A percentile compares a stretch with the other conserved stretches of the same genome.
These are phyloP conservation scores for Mellilla xanthometata DNA, from an alignment of 2,888 invertebrate species.

Conservation along the genomic window DNA sequence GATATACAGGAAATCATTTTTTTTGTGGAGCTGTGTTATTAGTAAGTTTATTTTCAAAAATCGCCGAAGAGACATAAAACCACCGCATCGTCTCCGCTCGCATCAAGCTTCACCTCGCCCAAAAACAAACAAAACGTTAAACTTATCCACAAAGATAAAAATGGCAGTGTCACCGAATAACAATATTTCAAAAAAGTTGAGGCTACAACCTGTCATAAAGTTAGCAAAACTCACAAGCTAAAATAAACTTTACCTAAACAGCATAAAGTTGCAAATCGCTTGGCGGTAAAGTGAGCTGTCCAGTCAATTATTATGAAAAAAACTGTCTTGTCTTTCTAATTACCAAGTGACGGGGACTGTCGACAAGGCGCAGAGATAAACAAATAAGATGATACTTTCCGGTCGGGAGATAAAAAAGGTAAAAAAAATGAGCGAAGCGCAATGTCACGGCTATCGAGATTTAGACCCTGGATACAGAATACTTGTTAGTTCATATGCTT, in stretches of 20 bases:
- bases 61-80: no score
- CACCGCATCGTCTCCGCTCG: background rate
- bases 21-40: no score
- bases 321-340: conserved; percentile 73
- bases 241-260: background rate
- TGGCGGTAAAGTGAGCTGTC: conserved; percentile 32
- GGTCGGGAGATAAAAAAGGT: conserved; percentile 36
- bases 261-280: conserved; percentile 26
- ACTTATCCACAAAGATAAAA: conserved; percentile 51
- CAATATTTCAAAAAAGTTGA: conserved; percentile 63
- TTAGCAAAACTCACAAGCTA: conserved; percentile 32
- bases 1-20: no score
- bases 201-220: conserved; percentile 42
- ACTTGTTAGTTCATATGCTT: background rate
- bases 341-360: conserved; percentile 69
- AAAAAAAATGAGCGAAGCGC: conserved; percentile 19
- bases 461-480: conserved; percentile 2
- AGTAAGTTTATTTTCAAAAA: no score
- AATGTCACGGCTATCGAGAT: conserved; percentile 27
- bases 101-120: conserved; percentile 6
- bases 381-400: conserved; percentile 74
- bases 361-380: conserved; percentile 71
- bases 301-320: conserved; percentile 71
- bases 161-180: conserved; percentile 69
- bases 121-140: conserved; percentile 38